These are phyloP conservation scores for Meloidogyne chitwoodi DNA, from an alignment of 1,140 invertebrate species.

Conservation along the genomic window DNA sequence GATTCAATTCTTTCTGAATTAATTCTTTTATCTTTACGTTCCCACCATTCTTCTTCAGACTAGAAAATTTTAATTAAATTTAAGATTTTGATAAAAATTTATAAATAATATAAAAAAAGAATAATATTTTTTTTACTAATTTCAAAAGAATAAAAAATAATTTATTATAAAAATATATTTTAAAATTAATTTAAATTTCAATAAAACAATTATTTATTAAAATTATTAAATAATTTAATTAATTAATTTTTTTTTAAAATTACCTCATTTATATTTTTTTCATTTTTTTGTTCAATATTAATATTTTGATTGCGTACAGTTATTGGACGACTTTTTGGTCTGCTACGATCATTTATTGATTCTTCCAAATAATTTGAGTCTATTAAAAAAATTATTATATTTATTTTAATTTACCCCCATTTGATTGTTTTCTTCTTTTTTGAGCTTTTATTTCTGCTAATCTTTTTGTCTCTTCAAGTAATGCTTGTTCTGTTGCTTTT, in stretches of 20 bases:
- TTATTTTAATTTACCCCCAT: neutral
- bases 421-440: neutral
- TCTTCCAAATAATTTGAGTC: neutral
- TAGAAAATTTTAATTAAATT: neutral
- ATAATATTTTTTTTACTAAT: too few relatives aligned
- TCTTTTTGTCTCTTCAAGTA: constrained; percentile 1
- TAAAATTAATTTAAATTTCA: neutral
- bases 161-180: too few relatives aligned
- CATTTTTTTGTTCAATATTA: constrained; percentile 2
- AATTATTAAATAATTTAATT: too few relatives aligned
- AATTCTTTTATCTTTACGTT: constrained; percentile 19
- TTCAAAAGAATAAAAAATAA: too few relatives aligned
- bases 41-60: constrained; percentile 35
- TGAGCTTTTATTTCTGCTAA: neutral
- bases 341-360: neutral
- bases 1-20: neutral
- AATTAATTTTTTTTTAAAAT: neutral
- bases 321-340: neutral
- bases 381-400: neutral
- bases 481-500: constrained; percentile 18
- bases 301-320: neutral
- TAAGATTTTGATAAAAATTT: neutral
- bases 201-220: too few relatives aligned
- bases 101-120: too few relatives aligned
- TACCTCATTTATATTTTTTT: neutral